Evolutionary conservation across 2,888 invertebrate species (phyloP).

Genomic region (Apoderus coryli): DNA sequence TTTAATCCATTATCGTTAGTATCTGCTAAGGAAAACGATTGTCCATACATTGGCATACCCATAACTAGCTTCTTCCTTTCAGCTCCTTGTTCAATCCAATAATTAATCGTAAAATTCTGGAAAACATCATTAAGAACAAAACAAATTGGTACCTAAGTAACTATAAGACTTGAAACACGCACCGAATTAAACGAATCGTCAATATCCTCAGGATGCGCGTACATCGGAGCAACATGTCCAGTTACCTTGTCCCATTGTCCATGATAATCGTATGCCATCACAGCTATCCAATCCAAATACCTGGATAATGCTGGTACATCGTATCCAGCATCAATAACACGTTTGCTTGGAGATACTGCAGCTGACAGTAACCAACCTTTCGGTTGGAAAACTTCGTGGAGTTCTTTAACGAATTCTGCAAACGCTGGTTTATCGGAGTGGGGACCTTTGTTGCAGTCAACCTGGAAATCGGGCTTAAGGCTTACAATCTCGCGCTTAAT

Average conservation of each 20-base stretch:
- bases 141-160: constrained; percentile 1
- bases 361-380: constrained; percentile 61
- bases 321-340: constrained; percentile 73
- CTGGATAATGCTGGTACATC: constrained; percentile 60
- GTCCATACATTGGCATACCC: constrained; percentile 83
- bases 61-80: constrained; percentile 62
- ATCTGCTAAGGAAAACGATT: constrained; percentile 70
- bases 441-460: constrained; percentile 71
- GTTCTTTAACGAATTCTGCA: constrained; percentile 56
- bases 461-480: no score
- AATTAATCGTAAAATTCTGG: constrained; percentile 74
- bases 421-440: constrained; percentile 69
- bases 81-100: constrained; percentile 75
- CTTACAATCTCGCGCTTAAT: no score
- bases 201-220: constrained; percentile 54
- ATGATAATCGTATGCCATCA: constrained; percentile 86
- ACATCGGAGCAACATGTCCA: constrained; percentile 82
- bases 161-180: constrained; percentile 22
- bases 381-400: constrained; percentile 54
- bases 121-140: constrained; percentile 18
- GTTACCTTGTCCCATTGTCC: constrained; percentile 87
- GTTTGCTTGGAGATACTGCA: constrained; percentile 74
- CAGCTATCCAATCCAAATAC: constrained; percentile 77
- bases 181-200: constrained; percentile 68
- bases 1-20: constrained; percentile 50